phyloP scores from a whole-genome alignment of 1,140 invertebrate species.

The Trypoxylus dichotomus region DNA sequence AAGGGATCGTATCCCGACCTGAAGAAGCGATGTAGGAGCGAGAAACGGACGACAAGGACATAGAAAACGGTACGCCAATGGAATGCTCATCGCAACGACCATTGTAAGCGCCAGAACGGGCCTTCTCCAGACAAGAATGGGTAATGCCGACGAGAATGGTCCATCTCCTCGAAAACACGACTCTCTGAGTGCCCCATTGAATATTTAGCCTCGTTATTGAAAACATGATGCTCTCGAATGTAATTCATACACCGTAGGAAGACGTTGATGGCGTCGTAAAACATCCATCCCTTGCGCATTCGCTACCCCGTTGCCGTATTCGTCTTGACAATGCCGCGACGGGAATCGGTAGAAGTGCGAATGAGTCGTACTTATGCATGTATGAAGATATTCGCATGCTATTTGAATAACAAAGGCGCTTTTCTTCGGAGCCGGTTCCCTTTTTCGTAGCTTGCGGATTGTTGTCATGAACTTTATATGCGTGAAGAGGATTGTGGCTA shows the following conservation, averaged over 20 bases:
- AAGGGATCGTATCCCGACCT: slow-evolving; percentile 25
- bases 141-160: slow-evolving; percentile 44
- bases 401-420: not conserved
- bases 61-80: slow-evolving; percentile 36
- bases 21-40: not conserved
- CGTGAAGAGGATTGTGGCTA: too few species aligned
- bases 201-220: slow-evolving; percentile 50
- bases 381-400: not conserved
- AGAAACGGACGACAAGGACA: not conserved
- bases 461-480: not conserved
- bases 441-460: not conserved
- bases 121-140: slow-evolving; percentile 46
- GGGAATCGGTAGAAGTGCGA: not conserved
- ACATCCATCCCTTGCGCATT: slow-evolving; percentile 20
- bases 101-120: slow-evolving; percentile 43
- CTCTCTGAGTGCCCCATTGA: slow-evolving; percentile 46
- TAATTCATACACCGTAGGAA: slow-evolving; percentile 41
- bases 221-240: slow-evolving; percentile 44
- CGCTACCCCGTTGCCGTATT: not conserved
- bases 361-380: not conserved
- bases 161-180: slow-evolving; percentile 42
- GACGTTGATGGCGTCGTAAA: slow-evolving; percentile 41
- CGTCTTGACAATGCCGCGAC: not conserved
- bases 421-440: not conserved
- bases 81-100: slow-evolving; percentile 40